Evolutionary conservation across 1,140 invertebrate species (phyloP).

Genomic region (Musca vetustissima): DNA sequence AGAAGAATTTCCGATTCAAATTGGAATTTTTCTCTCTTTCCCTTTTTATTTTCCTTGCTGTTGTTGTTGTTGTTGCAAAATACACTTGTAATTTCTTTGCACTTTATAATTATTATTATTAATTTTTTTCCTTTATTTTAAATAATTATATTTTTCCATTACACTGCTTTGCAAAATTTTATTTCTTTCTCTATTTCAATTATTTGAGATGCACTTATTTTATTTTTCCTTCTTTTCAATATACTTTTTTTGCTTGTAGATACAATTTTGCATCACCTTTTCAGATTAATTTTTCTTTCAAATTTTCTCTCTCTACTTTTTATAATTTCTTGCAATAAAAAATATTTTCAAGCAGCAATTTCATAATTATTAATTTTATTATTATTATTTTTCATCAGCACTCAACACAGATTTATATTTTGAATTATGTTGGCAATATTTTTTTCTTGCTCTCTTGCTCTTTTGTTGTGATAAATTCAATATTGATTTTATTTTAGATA

Average conservation of each 20-base stretch:
- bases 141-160: constrained; percentile 1
- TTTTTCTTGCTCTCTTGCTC: constrained; percentile 30
- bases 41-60: too few relatives aligned
- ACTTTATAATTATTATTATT: neutral
- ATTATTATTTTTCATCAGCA: neutral
- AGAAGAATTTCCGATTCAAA: too few relatives aligned
- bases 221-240: neutral
- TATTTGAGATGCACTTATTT: neutral
- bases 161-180: neutral
- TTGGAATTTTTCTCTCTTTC: too few relatives aligned
- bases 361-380: neutral
- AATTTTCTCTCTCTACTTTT: neutral
- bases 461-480: constrained; percentile 20
- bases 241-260: neutral
- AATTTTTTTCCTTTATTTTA: neutral
- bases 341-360: constrained; percentile 1
- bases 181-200: neutral
- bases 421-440: constrained; percentile 28
- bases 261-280: neutral
- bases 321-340: neutral
- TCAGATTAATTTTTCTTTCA: neutral
- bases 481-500: neutral
- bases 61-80: neutral
- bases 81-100: neutral
- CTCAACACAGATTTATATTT: constrained; percentile 30